Evolutionary conservation across 2,797 vertebrate genomes (phyloP).

Genomic region (Pitangus sulphuratus): DNA sequence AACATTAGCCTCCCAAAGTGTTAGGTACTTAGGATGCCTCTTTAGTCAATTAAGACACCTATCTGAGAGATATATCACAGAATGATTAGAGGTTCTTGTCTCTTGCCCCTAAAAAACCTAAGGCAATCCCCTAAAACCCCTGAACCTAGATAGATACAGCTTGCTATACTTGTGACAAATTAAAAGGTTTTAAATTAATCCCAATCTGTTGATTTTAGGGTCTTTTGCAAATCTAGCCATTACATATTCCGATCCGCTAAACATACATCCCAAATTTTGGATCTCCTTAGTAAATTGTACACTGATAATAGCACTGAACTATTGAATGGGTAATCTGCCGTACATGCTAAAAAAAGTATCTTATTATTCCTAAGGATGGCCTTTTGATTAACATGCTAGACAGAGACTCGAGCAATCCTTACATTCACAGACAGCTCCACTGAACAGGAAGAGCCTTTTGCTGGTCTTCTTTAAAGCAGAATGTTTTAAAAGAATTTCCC

Average conservation of each 20-base stretch:
- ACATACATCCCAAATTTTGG: neutral
- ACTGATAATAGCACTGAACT: neutral
- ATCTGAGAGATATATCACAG: accelerated
- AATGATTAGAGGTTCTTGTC: neutral
- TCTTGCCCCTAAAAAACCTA: neutral
- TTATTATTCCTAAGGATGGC: neutral
- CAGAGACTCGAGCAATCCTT: neutral
- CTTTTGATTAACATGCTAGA: neutral
- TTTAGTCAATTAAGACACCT: neutral
- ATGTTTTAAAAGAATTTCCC: neutral
- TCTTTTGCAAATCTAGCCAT: neutral
- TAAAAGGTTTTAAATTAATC: neutral
- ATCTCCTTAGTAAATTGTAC: neutral
- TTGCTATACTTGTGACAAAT: neutral
- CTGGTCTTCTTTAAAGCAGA: neutral
- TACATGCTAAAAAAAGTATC: neutral
- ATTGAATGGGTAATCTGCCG: neutral
- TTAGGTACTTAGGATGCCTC: neutral
- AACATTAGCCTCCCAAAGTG: neutral
- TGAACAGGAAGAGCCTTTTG: neutral
- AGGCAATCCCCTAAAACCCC: too few relatives aligned
- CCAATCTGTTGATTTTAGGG: neutral
- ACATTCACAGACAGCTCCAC: neutral
- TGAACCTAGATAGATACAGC: neutral
- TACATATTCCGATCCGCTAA: neutral